Evolutionary conservation across 2,797 vertebrate genomes (phyloP), one percentile per base, ranked within the genome.

Genomic region (Anabacerthia variegaticeps): DNA sequence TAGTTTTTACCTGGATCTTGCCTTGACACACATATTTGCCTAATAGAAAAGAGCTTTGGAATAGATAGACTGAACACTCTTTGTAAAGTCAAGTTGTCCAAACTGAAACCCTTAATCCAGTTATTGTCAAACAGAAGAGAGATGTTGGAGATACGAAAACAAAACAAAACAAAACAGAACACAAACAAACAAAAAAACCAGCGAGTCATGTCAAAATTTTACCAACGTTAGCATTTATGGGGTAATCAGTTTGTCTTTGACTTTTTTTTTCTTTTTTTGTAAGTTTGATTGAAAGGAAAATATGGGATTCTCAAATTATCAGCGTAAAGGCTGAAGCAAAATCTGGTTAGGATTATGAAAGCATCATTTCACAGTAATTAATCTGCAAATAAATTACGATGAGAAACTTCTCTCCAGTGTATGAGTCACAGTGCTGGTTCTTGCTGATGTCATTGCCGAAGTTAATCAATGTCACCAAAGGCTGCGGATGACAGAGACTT

Each of bases 181-280:
- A 20, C 43, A 44, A 44, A 44, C 19, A 44, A 44, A 20, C 43
- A 13, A 41, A 56, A 69, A 12, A 37, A 46, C 54, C 4, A 58
- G 5, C 56, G 10, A 89, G 4, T 3, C 5, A 21, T 20, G 4
- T 4, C 85, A 77, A 44, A 58, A 8, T 9, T 22, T 69, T 21
- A 43, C 14, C 2, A 1, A n/a, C 1, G 14, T 24, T 41, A 55
- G 4, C 6, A 44, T 4, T 49, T 19, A 32, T 21, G 8, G 5
- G 26, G 41, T 58, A 46, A 69, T 10, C 6, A 34, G 4, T 49
- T 76, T 49, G 2, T 14, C 14, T 59, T 71, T 67, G 6, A 5
- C 43, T 86, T 78, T 62, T 14, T 6, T 8, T 58, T 18, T 67
- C 10, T 75, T 20, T 52, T 44, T 44, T 21, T 21, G 14, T 14